Base-by-base conservation (phyloP, 2,113 vertebrate species). In the Ptilonorhynchus violaceus region DNA sequence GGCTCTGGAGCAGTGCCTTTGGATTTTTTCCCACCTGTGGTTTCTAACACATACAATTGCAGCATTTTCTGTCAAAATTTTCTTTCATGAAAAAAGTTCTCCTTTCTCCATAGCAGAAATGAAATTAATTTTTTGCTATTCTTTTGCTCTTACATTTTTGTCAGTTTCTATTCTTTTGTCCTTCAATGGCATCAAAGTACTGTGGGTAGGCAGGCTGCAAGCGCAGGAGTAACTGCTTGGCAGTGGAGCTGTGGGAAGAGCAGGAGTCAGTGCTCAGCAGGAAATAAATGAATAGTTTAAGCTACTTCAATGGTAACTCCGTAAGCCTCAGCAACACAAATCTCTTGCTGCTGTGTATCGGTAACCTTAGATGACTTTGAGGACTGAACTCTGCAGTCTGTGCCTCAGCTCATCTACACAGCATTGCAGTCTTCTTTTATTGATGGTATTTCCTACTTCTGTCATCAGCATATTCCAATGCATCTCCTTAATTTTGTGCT, bases 331-430 rank as follows among this genome's bases (percentile, higher is more conserved):
- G 72, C 79, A 77, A 33, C 66, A 55, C 75, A 66, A 63, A 21
- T 23, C 82, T 83, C 85, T 92, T 58, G 59, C 72, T 74, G 50
- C 78, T 94, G 41, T 83, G 63, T 64, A 7, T 79, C 75, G 10
- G 7, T 92, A 94, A 92, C 88, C 88, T 95, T 59, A 86, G 59
- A 69, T 81, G 94, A 95, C 94, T 90, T 86, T 88, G 76, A 88
- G 76, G 21, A 50, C 46, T 80, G 85, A 88, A 80, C 88, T 86
- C 76, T 92, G 67, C 67, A 88, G 70, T 74, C 81, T 85, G 0
- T 64, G 87, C 11, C 13, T 89, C 68, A 68, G 35, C 44, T 93
- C 68, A 59, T 74, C 76, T 67, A 21, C 58, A 49, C 69, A 46
- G 46, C 39, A 42, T n/a, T 91, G 39, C 80, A 55, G 31, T 63